Evolutionary conservation across 2,888 invertebrate species (phyloP).

Genomic region (Lagria hirta): DNA sequence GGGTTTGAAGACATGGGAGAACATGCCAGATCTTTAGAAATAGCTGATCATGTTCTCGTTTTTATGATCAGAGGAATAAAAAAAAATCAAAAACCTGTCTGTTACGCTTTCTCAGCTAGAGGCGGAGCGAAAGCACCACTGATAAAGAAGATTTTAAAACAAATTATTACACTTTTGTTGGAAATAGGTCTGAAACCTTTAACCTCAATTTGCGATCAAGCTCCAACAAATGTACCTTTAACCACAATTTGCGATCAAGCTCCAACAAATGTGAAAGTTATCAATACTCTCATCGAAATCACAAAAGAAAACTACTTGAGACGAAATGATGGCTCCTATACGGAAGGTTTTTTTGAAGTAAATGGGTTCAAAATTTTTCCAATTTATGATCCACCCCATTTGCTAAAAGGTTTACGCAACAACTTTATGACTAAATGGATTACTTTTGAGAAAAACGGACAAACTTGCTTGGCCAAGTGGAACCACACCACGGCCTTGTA

Average conservation of each 20-base stretch:
- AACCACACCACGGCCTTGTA: background rate
- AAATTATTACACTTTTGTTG: background rate
- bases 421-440: constrained; percentile 1
- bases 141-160: background rate
- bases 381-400: constrained; percentile 1
- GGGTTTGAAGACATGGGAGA: background rate
- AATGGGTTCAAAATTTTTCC: constrained; percentile 1
- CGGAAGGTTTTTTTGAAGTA: constrained; percentile 1
- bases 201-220: constrained; percentile 5
- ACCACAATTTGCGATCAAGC: constrained; percentile 8
- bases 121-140: background rate
- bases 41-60: constrained; percentile 1
- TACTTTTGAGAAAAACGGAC: background rate
- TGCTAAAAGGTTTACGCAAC: constrained; percentile 4
- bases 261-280: constrained; percentile 1
- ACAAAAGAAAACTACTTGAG: constrained; percentile 1
- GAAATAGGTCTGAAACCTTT: constrained; percentile 3
- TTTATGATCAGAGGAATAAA: constrained; percentile 7
- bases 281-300: constrained; percentile 1
- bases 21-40: background rate
- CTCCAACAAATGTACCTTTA: constrained; percentile 3
- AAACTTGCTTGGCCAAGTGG: constrained; percentile 1
- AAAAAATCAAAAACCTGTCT: background rate
- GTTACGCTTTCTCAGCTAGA: constrained; percentile 1
- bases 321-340: background rate